Evolutionary conservation across 2,113 vertebrate genomes (phyloP).

Genomic region (Delphinapterus leucas): DNA sequence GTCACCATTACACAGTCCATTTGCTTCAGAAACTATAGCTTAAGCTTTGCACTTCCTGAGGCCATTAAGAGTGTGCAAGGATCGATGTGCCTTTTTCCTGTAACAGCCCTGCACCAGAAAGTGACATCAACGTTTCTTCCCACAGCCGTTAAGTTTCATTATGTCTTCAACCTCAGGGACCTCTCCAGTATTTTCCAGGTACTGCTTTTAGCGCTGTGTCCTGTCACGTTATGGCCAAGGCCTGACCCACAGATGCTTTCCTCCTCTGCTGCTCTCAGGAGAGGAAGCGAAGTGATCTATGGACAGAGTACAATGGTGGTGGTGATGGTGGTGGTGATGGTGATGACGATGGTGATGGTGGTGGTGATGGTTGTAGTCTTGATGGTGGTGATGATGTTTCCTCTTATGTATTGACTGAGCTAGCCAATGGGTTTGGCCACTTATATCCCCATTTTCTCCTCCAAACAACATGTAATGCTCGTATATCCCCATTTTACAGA

Average conservation of each 20-base stretch:
- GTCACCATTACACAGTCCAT: background rate
- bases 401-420: background rate
- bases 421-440: background rate
- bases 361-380: accelerated
- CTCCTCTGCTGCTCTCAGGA: background rate
- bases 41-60: background rate
- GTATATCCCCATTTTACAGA: background rate
- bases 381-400: accelerated
- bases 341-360: background rate
- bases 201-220: background rate
- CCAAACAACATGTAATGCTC: background rate
- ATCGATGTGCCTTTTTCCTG: background rate
- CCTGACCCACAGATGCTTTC: accelerated
- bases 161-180: conserved; percentile 86
- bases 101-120: conserved; percentile 84
- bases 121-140: conserved; percentile 79
- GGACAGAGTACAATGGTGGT: background rate
- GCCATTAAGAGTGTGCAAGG: background rate
- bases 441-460: background rate
- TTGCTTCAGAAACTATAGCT: background rate
- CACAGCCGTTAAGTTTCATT: conserved; percentile 87
- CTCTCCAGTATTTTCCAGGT: conserved; percentile 88
- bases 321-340: accelerated
- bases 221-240: accelerated
- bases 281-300: background rate